A percentile compares a stretch with the other conserved stretches of the same genome.
Evolutionary conservation across 2,113 vertebrate species (phyloP).

Genomic region (Symphodus melops): DNA sequence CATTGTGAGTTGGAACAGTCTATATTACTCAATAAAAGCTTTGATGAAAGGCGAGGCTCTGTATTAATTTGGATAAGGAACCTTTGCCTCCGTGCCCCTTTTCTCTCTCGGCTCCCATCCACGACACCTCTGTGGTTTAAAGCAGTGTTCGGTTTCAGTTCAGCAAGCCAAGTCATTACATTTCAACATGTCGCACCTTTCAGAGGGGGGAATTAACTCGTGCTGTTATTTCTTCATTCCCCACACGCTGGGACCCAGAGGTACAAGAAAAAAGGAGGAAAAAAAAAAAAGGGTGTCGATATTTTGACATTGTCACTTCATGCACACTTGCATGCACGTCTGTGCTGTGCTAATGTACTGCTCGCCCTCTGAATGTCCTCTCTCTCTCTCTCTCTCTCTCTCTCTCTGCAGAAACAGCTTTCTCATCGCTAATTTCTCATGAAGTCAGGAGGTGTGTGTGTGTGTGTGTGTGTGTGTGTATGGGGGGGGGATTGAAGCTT

Average conservation of each 20-base stretch:
- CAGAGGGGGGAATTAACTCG: conserved; percentile 73
- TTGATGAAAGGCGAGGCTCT: conserved; percentile 75
- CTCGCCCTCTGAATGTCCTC: conserved; percentile 59
- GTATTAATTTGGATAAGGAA: conserved; percentile 82
- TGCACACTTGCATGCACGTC: conserved; percentile 38
- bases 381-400: background rate
- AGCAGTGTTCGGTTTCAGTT: conserved; percentile 82
- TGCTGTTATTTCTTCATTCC: conserved; percentile 76
- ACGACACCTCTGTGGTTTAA: conserved; percentile 81
- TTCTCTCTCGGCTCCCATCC: conserved; percentile 83
- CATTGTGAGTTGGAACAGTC: conserved; percentile 76
- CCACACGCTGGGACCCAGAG: conserved; percentile 54
- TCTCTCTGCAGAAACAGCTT: conserved; percentile 17
- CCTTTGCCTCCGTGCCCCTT: conserved; percentile 79
- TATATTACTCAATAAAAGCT: conserved; percentile 76
- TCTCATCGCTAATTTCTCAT: conserved; percentile 49
- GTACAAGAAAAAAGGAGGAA: conserved; percentile 24
- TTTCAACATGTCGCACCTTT: conserved; percentile 80
- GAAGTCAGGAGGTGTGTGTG: conserved; percentile 33
- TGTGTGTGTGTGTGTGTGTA: no score
- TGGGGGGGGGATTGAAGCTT: conserved; percentile 41
- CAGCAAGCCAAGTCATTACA: conserved; percentile 85
- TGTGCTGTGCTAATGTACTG: conserved; percentile 24
- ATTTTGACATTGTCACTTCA: conserved; percentile 60
- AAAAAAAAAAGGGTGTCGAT: conserved; percentile 47